Base-by-base conservation (phyloP, 2,113 vertebrate genomes). In the Corythornis cristatus region DNA sequence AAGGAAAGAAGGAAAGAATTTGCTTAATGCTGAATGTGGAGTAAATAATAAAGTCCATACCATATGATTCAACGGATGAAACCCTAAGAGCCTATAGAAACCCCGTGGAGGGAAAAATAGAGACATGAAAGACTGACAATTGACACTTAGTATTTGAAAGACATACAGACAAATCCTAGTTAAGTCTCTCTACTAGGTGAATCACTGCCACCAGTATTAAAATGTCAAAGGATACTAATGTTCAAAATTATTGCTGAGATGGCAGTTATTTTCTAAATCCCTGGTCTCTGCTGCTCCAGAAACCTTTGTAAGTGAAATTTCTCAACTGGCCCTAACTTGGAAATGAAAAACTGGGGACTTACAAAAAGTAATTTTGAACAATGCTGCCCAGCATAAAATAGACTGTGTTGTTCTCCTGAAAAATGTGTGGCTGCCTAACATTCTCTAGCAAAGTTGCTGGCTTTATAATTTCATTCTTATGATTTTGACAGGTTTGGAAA, bases 371-470 rank as follows among this genome's bases (percentile, higher is more conserved):
- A 76, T 91, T 89, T 93, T 89, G 85, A 94, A 94, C 81, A 96
- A 58, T 89, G 90, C 50, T 92, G 71, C 77, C 81, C 74, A 82
- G 83, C 33, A 58, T 62, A 92, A 90, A 95, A 87, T 72, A 84
- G 83, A 84, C 88, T 83, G 45, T 40, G 21, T n/a, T 88, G 42
- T 76, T 94, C 23, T 72, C 68, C 83, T 68, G 64, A 90, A 76
- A 94, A 95, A 92, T 87, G 51, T 85, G 84, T 79, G 71, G 14
- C 87, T 87, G 67, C 31, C 62, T 92, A 90, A 66, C 81, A 84
- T 95, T 94, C 93, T 85, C 74, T 83, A 92, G 71, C 71, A 89
- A 92, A 93, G 92, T 71, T 84, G 62, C 74, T 89, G 71, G 81
- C 50, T 87, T 75, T 73, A 71, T 73, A 80, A 75, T 90, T 90